Base-by-base conservation (phyloP, 2,888 invertebrate species). In the Andrena flavipes region DNA sequence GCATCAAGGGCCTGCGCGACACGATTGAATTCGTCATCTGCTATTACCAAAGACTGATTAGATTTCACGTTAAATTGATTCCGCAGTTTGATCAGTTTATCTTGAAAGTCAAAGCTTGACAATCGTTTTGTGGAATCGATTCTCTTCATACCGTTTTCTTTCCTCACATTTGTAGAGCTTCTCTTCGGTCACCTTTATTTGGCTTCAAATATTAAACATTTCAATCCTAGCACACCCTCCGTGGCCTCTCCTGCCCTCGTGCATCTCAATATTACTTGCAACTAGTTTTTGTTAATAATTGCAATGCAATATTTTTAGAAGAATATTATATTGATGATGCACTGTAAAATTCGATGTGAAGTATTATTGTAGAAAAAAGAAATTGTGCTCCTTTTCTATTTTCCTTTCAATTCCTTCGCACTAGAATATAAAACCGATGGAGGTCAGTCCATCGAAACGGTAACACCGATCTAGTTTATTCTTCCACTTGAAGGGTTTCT, bases 1-100 rank as follows among this genome's bases (percentile, higher is more conserved):
- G 67, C 60, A 72, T 80, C 79, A 72, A 62, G 2, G 48, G 20
- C 49, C 54, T 51, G 33, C 26, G 77, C 79, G 65, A 78, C 29
- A 68, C 67, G 71, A 80, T 80, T 80, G 71, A 78, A 78, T 80
- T 72, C 69, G 69, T 69, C 64, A 79, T 71, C 67, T 78, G 78
- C 67, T 79, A 78, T 77, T 49, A 77, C 51, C 49, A 26, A 62
- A 68, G 67, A 70, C 62, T 67, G 70, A 77, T 54, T 63, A 76
- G 69, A 79, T 72, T 78, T 67, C 62, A 48, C 65, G 71, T 71
- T 63, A 63, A 80, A 80, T 72, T 67, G 60, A 72, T 78, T 80
- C 62, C 7, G 20, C 4, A 20, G 71, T 49, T 33, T 26, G 20
- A 30, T 8, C 26, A 67, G 67, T 62, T 71, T 62, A 42, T 67